A percentile compares a stretch with the other conserved stretches of the same genome.
These are phyloP conservation scores for Dorcus parallelipipedus DNA, from an alignment of 2,888 invertebrate species.

Conservation along the genomic window DNA sequence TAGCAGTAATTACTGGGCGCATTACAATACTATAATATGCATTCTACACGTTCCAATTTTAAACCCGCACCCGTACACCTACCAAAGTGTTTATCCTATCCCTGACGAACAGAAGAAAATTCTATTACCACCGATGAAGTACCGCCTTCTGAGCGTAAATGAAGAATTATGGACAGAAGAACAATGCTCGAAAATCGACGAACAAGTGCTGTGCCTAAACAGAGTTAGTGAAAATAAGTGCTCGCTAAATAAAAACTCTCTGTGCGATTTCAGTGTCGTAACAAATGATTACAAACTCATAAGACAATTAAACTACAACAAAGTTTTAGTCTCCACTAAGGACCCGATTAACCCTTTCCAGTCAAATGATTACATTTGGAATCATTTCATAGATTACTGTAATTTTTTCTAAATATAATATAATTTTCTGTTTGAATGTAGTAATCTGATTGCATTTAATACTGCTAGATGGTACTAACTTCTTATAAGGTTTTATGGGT, in stretches of 20 bases:
- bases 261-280: neutral
- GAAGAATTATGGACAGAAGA: conserved; percentile 3
- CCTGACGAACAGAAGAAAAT: neutral
- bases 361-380: too few species aligned
- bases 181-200: neutral
- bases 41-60: conserved; percentile 6
- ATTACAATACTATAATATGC: conserved; percentile 11
- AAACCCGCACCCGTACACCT: neutral
- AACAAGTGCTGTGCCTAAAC: neutral
- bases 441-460: too few species aligned
- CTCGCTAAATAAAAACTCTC: neutral
- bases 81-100: neutral
- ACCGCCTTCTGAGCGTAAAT: neutral
- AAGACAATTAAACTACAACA: too few species aligned
- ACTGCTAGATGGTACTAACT: too few species aligned
- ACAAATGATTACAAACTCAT: too few species aligned
- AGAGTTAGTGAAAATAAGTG: neutral
- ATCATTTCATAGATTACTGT: too few species aligned
- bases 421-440: too few species aligned
- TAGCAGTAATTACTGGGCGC: too few species aligned
- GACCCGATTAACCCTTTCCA: too few species aligned
- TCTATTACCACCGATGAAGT: neutral
- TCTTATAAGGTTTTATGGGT: too few species aligned
- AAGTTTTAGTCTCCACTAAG: too few species aligned
- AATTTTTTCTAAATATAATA: too few species aligned